Evolutionary conservation across 37 sponge, comb jelly and placozoan genomes (phyloP).

Genomic region (Theonella swinhoei): DNA sequence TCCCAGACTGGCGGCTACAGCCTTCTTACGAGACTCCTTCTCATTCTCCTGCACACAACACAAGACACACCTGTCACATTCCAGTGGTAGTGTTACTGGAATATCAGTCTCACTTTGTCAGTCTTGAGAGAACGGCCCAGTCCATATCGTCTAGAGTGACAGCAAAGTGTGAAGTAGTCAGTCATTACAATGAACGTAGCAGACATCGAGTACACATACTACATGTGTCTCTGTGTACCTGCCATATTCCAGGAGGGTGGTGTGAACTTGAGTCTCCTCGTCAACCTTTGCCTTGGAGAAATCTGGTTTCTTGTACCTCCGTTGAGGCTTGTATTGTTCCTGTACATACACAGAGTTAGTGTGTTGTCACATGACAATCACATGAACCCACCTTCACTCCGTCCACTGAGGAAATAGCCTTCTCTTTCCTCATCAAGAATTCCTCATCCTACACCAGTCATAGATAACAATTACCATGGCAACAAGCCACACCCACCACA

Average conservation of each 20-base stretch:
- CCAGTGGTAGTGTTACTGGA: neutral
- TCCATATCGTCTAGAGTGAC: slow-evolving; percentile 47
- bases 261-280: slow-evolving; percentile 80
- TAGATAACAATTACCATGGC: neutral
- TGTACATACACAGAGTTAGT: neutral
- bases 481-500: neutral
- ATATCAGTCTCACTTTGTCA: slow-evolving; percentile 14
- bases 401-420: slow-evolving; percentile 32
- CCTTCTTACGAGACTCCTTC: slow-evolving; percentile 62
- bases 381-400: slow-evolving; percentile 49
- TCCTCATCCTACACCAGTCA: slow-evolving; percentile 55
- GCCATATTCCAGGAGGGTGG: slow-evolving; percentile 91
- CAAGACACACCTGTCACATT: no score
- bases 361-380: neutral
- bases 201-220: no score
- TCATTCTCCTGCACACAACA: slow-evolving; percentile 11
- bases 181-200: no score
- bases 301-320: slow-evolving; percentile 68
- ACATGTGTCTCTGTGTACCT: slow-evolving; percentile 30
- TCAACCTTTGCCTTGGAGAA: neutral
- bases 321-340: slow-evolving; percentile 74
- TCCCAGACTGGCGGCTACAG: slow-evolving; percentile 68
- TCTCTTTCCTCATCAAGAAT: slow-evolving; percentile 48
- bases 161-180: no score
- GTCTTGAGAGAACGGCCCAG: slow-evolving; percentile 42